These are phyloP conservation scores for Columba guinea DNA, from an alignment of 2,797 vertebrate genomes.

Conservation along the genomic window DNA sequence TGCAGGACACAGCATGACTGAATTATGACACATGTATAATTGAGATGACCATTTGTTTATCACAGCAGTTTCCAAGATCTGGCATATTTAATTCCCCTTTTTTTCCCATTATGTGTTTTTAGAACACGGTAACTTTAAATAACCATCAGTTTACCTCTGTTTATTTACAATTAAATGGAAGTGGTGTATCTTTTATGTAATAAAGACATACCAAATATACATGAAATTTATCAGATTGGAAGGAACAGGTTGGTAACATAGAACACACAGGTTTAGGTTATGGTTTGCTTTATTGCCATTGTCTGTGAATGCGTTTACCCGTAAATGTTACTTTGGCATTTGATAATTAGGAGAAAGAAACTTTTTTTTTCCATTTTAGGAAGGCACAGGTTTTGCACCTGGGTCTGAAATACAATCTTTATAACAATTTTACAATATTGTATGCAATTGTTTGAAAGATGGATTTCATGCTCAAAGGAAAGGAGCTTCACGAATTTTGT, in stretches of 20 bases:
- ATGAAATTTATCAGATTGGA: neutral
- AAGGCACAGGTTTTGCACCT: neutral
- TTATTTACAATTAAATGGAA: neutral
- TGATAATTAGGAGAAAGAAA: neutral
- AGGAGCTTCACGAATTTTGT: neutral
- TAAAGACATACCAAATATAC: neutral
- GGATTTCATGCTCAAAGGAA: neutral
- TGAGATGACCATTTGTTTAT: neutral
- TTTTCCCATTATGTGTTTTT: neutral
- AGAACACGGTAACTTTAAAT: fast-evolving
- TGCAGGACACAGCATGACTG: neutral
- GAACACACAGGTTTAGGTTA: neutral
- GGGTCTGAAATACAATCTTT: neutral
- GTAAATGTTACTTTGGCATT: neutral
- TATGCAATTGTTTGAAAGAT: neutral
- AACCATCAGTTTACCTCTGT: neutral
- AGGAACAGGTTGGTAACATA: neutral
- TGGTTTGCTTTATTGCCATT: neutral
- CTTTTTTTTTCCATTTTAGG: neutral
- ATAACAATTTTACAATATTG: neutral
- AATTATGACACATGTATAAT: neutral
- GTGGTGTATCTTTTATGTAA: neutral
- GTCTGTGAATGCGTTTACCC: neutral
- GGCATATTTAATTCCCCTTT: neutral
- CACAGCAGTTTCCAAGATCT: neutral